These are phyloP conservation scores for Atherinomorus stipes DNA, from an alignment of 2,113 vertebrate species.

Conservation along the genomic window DNA sequence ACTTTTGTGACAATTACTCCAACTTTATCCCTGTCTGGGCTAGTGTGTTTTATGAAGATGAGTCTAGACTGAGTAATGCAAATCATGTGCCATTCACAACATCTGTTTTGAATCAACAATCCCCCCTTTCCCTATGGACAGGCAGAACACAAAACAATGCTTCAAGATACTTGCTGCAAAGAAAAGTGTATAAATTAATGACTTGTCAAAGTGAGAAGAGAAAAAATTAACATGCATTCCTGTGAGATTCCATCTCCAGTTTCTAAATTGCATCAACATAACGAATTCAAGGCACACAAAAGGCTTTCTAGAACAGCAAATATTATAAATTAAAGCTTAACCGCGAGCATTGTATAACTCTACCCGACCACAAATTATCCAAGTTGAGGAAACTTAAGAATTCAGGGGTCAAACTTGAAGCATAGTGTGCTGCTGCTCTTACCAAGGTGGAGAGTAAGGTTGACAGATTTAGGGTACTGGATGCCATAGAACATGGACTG, in stretches of 20 bases:
- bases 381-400: background rate
- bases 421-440: constrained; percentile 69
- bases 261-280: background rate
- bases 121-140: constrained; percentile 4
- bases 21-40: constrained; percentile 46
- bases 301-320: background rate
- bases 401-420: constrained; percentile 4
- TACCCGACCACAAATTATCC: background rate
- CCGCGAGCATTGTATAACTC: constrained; percentile 3
- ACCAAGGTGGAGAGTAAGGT: constrained; percentile 91
- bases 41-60: constrained; percentile 34
- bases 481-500: constrained; percentile 93
- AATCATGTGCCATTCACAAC: constrained; percentile 38
- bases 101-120: constrained; percentile 49
- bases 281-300: background rate
- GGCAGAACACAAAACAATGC: constrained; percentile 16
- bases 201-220: background rate
- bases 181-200: constrained; percentile 19
- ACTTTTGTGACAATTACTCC: constrained; percentile 45
- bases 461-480: constrained; percentile 91
- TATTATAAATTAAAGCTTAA: constrained; percentile 7
- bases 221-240: constrained; percentile 1
- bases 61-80: constrained; percentile 44
- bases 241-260: constrained; percentile 21
- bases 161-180: constrained; percentile 8